These are phyloP conservation scores for Drosophila greeni DNA, from an alignment of 2,888 invertebrate genomes.

Conservation along the genomic window DNA sequence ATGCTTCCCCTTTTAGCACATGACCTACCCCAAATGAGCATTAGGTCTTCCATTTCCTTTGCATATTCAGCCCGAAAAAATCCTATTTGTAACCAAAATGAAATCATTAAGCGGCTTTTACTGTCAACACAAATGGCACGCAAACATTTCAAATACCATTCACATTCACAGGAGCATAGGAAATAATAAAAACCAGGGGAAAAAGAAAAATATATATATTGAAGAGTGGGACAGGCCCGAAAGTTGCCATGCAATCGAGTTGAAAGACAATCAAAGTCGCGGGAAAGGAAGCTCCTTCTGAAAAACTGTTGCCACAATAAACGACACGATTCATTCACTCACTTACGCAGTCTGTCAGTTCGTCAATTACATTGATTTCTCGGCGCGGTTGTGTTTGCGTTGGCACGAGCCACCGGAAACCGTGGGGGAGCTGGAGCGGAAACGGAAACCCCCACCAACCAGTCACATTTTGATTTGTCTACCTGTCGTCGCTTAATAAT, in stretches of 20 bases:
- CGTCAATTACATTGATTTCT: conserved; percentile 71
- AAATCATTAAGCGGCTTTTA: conserved; percentile 71
- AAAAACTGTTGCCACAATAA: conserved; percentile 56
- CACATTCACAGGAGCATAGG: conserved; percentile 49
- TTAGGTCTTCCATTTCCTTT: conserved; percentile 6
- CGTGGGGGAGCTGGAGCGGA: conserved; percentile 41
- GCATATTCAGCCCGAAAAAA: conserved; percentile 20
- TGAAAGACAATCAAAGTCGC: conserved; percentile 67
- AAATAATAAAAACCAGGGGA: conserved; percentile 65
- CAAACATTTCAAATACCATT: conserved; percentile 68
- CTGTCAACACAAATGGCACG: conserved; percentile 71
- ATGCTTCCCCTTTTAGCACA: not conserved
- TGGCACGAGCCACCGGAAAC: conserved; percentile 49
- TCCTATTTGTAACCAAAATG: conserved; percentile 62
- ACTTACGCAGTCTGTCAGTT: conserved; percentile 58
- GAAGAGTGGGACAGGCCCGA: conserved; percentile 7
- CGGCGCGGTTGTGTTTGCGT: conserved; percentile 63
- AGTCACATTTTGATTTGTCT: conserved; percentile 58
- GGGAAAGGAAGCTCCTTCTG: conserved; percentile 8
- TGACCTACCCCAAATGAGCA: conserved; percentile 10
- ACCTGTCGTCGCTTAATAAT: conserved; percentile 62
- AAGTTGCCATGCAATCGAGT: conserved; percentile 69
- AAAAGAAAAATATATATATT: conserved; percentile 27
- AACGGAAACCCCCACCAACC: conserved; percentile 39
- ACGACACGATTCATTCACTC: conserved; percentile 43